Percentiles rank a stretch among this genome's conserved stretches.
These are phyloP conservation scores for Stratiomys singularior DNA, from an alignment of 2,888 invertebrate genomes.

Conservation along the genomic window DNA sequence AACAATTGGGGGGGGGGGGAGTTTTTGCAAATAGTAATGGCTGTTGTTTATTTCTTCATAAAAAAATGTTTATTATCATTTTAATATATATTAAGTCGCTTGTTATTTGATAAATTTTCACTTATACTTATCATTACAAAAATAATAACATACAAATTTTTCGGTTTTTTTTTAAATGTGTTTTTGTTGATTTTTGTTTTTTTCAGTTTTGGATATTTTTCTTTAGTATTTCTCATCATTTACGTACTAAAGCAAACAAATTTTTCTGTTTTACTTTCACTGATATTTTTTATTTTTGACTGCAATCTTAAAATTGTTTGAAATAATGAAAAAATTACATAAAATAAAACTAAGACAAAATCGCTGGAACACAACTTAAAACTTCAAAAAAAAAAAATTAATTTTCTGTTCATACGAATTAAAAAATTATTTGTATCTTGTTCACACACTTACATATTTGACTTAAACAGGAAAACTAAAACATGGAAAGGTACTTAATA, in stretches of 20 bases:
- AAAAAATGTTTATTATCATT: not conserved
- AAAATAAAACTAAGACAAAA: not conserved
- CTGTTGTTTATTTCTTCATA: too few species aligned
- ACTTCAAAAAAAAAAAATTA: not conserved
- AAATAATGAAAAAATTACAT: not conserved
- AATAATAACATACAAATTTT: conserved; percentile 10
- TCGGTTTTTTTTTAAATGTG: not conserved
- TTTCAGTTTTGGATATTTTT: too few species aligned
- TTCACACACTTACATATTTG: not conserved
- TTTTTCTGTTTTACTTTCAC: not conserved
- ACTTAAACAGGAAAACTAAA: not conserved
- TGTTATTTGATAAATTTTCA: not conserved
- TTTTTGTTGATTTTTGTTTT: not conserved
- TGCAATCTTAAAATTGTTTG: too few species aligned
- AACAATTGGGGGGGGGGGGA: too few species aligned
- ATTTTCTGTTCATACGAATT: not conserved
- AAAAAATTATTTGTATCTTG: not conserved
- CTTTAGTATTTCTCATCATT: not conserved
- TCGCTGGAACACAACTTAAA: conserved; percentile 36
- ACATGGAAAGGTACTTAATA: not conserved
- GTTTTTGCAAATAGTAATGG: too few species aligned
- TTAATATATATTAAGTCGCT: conserved; percentile 9
- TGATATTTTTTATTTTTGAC: not conserved
- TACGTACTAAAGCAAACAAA: conserved; percentile 18
- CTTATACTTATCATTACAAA: conserved; percentile 2